Conservation (phyloP, 2,113 vertebrate genomes). For the Sphyrna mokarran region DNA sequence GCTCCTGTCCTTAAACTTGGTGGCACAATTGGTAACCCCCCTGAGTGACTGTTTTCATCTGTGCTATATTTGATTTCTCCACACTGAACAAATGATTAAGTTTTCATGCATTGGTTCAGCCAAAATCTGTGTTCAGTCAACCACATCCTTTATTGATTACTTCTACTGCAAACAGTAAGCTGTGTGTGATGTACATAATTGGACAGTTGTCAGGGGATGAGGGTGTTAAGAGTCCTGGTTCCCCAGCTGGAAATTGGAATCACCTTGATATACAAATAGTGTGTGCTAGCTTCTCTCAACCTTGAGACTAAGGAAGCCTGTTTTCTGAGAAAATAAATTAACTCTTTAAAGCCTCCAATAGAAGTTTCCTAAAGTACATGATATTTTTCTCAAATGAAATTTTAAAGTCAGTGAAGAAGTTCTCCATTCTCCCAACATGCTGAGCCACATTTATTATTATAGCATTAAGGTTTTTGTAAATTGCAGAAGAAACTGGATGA, state of each 20-base stretch:
- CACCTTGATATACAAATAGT: slow-evolving; percentile 79
- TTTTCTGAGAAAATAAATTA: slow-evolving; percentile 72
- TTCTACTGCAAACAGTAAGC: slow-evolving; percentile 95
- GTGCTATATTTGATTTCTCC: slow-evolving; percentile 81
- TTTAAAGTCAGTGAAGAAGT: neutral
- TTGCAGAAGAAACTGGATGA: neutral
- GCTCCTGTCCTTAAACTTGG: slow-evolving; percentile 72
- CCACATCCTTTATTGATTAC: slow-evolving; percentile 99
- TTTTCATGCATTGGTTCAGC: slow-evolving; percentile 98
- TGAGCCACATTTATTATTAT: neutral
- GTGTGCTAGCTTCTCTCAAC: slow-evolving; percentile 67
- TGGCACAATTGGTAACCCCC: slow-evolving; percentile 77
- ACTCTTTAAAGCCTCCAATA: slow-evolving; percentile 65
- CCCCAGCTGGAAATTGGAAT: slow-evolving; percentile 73
- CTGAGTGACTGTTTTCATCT: slow-evolving; percentile 65
- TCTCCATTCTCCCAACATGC: neutral
- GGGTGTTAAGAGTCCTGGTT: slow-evolving; percentile 76
- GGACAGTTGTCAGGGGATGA: slow-evolving; percentile 93
- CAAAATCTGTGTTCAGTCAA: slow-evolving; percentile 97
- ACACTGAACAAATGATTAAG: slow-evolving; percentile 89
- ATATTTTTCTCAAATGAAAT: slow-evolving; percentile 1
- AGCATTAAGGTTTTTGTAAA: neutral
- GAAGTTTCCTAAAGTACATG: neutral
- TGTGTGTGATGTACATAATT: slow-evolving; percentile 97
- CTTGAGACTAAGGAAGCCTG: slow-evolving; percentile 67